These are phyloP conservation scores for Chrysomela aeneicollis DNA, from an alignment of 2,888 invertebrate genomes.

Conservation along the genomic window DNA sequence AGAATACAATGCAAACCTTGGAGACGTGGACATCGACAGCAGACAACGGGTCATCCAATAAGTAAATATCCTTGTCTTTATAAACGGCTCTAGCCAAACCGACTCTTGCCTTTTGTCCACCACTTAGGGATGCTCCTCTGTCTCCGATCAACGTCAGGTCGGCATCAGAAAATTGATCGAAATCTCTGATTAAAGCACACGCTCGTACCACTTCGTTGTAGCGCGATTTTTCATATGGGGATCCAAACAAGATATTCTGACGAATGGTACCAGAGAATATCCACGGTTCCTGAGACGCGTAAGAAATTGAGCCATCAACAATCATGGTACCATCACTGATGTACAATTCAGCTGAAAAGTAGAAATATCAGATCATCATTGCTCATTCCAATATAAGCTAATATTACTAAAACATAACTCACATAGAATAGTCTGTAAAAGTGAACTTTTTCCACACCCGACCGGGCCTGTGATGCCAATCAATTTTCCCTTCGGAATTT, in stretches of 20 bases:
- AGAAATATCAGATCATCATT: not conserved
- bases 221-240: constrained; percentile 71
- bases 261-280: constrained; percentile 79
- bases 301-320: constrained; percentile 73
- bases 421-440: constrained; percentile 74
- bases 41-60: constrained; percentile 87
- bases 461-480: constrained; percentile 67
- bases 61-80: constrained; percentile 81
- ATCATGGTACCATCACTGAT: constrained; percentile 66
- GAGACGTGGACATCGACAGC: constrained; percentile 90
- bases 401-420: not conserved
- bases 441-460: constrained; percentile 71
- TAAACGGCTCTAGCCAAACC: constrained; percentile 86
- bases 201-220: constrained; percentile 72
- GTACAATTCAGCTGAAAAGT: constrained; percentile 58
- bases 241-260: constrained; percentile 91
- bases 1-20: constrained; percentile 64
- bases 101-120: constrained; percentile 86
- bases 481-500: constrained; percentile 55
- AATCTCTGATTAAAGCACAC: constrained; percentile 75
- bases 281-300: constrained; percentile 88
- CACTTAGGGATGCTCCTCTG: constrained; percentile 74
- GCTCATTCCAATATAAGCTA: too few species aligned
- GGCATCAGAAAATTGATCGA: constrained; percentile 75
- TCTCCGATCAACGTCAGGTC: constrained; percentile 82